phyloP scores from a whole-genome alignment of 1,140 invertebrate species.

The Drosophila jambulina region DNA sequence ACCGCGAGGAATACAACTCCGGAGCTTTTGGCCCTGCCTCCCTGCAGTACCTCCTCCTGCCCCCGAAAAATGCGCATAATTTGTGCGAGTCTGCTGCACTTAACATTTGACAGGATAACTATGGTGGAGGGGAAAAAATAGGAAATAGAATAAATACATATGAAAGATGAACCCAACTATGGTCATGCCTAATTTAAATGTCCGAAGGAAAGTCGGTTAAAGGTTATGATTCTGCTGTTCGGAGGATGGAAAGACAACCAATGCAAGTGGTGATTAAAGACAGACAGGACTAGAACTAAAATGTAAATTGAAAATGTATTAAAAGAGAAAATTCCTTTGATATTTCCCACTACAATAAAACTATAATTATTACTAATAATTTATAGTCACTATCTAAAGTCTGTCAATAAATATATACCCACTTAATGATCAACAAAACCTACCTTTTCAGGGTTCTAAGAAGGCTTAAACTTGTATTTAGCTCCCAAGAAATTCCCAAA shows the following conservation, averaged over 20 bases:
- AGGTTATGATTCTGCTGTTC: background rate
- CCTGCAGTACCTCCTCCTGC: too few relatives aligned
- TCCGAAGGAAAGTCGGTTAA: background rate
- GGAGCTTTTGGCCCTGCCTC: conserved; percentile 6
- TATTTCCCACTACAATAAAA: background rate
- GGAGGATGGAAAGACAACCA: background rate
- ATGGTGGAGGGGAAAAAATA: background rate
- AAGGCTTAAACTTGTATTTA: background rate
- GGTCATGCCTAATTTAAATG: conserved; percentile 39
- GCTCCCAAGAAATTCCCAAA: background rate
- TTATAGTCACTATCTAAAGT: background rate
- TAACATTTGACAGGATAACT: conserved; percentile 42
- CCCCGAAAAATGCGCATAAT: conserved; percentile 58
- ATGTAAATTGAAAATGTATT: background rate
- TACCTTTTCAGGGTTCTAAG: background rate
- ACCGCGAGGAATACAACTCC: conserved; percentile 15
- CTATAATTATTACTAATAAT: background rate
- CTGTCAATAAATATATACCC: background rate
- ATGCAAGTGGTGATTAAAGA: background rate
- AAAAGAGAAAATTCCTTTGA: background rate
- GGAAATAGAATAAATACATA: conserved; percentile 15
- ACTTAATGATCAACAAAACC: background rate
- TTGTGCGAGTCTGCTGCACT: conserved; percentile 44
- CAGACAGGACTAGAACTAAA: background rate
- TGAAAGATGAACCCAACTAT: conserved; percentile 7